Evolutionary conservation across 2,113 vertebrate genomes (phyloP), one percentile per base, ranked within the genome.

Genomic region (Euleptes europaea): DNA sequence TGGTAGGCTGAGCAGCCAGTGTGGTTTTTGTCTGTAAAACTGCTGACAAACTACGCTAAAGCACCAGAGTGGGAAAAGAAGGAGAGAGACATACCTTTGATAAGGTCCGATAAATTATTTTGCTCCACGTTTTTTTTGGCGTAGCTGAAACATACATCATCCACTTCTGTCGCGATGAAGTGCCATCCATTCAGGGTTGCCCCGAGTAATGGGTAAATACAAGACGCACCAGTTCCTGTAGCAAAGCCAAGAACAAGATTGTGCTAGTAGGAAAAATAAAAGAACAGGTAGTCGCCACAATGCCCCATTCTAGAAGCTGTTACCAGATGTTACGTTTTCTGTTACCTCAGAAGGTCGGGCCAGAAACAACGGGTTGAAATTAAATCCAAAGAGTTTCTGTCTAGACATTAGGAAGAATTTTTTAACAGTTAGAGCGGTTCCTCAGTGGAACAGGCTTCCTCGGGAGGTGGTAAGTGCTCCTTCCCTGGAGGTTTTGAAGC

Each of bases 81-180:
- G 33, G 44, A 78, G 51, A 35, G 40, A 26, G 67, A 4, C 67
- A 74, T 90, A 99, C 99, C 99, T 98, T 98, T 99, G 92, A 99
- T 98, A 84, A 99, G 97, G 88, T 98, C 98, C 80, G 98, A 98
- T 91, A 99, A 92, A 47, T 97, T 97, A 96, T 99, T 99, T 93
- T 98, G 98, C 87, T 99, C 98, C 92, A 99, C 98, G 10, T 99
- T 99, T 95, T 98, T 99, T 87, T 97, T 99, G n/a, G 99, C 98
- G 8, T 98, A 99, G 95, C 98, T 97, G 91, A 98, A 99, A 92
- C 99, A 99, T 95, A 99, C 98, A 93, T 99, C 98, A 85, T 99
- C 98, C 84, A 99, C 98, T 95, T 99, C 98, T 33, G 98, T 99
- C 82, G 98, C 99, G 49, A 99, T 98, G 89, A 99, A 99, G 95